Evolutionary conservation across 2,888 invertebrate species (phyloP), one percentile per base, ranked within the genome.

Genomic region (Toxonevra muliebris): DNA sequence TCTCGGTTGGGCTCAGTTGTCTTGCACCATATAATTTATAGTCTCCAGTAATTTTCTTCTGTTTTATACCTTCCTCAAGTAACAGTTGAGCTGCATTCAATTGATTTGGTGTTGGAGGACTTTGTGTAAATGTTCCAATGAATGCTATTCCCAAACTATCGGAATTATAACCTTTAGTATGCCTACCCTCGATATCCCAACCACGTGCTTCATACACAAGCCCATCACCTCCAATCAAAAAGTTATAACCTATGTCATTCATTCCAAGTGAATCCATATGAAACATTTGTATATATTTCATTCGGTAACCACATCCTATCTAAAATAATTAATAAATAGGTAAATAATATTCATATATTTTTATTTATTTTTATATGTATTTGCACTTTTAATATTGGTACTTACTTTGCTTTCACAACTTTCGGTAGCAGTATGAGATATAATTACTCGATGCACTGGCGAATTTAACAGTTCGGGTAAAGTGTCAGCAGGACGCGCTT

Each of bases 231-330:
- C 92, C 94, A 1, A 94, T 87, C 11, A 94, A 79, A 76, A 92
- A 94, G 80, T 92, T 94, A 82, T 93, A 93, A 0, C 86, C 90
- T 20, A 93, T 92, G 77, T 93, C 93, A 66, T 84, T 86, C 88
- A 90, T 91, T 0, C 85, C 76, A 15, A 78, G 77, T 42, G 85
- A 82, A 60, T 89, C 89, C 69, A 93, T 89, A 80, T 93, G 92
- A 74, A 87, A 90, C 17, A 82, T 86, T 79, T 92, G 92, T 50
- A 91, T 88, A 40, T 85, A 79, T 11, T 89, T 87, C 15, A 90
- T 88, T 20, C 86, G 85, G 0, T 86, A 82, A 1, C 87, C 86
- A 74, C 91, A 91, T 68, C 86, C 82, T 12, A 87, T 87, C 87
- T 77, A 48, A 48, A n/a, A 53, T 12, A 19, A 53, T 2, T 8